These are phyloP conservation scores for Bubo blakistoni DNA, from an alignment of 2,113 vertebrate species.

Conservation along the genomic window DNA sequence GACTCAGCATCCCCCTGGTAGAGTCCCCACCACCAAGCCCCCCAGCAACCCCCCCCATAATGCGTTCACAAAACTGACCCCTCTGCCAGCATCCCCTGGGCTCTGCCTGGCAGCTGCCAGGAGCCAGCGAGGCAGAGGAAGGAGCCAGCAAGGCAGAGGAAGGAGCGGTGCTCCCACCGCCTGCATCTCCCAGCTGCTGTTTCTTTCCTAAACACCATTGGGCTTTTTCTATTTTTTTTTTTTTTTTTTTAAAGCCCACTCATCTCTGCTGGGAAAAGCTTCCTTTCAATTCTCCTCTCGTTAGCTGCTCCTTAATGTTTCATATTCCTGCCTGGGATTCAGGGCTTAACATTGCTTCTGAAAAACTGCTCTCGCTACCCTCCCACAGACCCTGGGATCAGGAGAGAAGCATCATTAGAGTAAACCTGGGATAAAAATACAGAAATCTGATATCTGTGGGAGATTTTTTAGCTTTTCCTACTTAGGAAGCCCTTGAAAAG, in stretches of 20 bases:
- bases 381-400: background rate
- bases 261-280: background rate
- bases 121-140: background rate
- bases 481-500: background rate
- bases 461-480: background rate
- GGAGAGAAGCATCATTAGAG: constrained; percentile 12
- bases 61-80: background rate
- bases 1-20: background rate
- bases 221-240: background rate
- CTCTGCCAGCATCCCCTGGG: background rate
- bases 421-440: background rate
- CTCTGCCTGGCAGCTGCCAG: background rate
- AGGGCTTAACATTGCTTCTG: background rate
- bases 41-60: background rate
- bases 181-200: rapidly evolving
- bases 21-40: background rate
- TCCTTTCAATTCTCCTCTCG: background rate
- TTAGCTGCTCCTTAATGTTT: background rate
- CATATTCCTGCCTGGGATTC: background rate
- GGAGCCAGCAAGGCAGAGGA: background rate
- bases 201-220: background rate
- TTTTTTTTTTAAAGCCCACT: background rate
- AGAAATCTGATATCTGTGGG: background rate
- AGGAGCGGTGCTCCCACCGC: background rate
- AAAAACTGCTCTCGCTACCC: background rate